Base-by-base conservation (phyloP, 1,140 invertebrate genomes). In the Prorops nasuta region DNA sequence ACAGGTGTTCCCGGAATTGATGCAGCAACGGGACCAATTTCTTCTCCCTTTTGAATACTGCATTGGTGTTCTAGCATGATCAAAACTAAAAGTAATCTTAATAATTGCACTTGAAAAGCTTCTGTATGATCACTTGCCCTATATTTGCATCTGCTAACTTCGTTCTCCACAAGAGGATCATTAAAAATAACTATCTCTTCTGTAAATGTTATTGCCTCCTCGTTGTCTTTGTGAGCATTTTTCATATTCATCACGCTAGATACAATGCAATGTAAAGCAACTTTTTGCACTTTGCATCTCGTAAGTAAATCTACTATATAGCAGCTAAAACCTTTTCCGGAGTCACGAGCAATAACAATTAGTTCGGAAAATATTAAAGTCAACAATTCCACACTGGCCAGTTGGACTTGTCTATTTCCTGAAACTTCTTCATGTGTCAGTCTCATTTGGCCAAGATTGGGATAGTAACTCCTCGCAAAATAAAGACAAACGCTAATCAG, bases 201-300 rank as follows among this genome's bases (percentile, higher is more conserved):
- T 1, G 91, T 90, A 60, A 94, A 87, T 2, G 87, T 88, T 35
- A 75, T 76, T 35, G 74, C 69, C 42, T 80, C 78, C 35, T 79
- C 74, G 43, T 78, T 79, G 2, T 74, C 67, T n/a, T 73, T 74
- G 22, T 75, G 67, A 6, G 61, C 72, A 45, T 68, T 76, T 28
- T 80, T 81, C 70, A 81, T 80, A 58, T 83, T 83, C 56, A 86
- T 79, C 2, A 94, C 90, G 18, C 86, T 89, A 6, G 90, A 87
- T 10, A 92, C 80, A 18, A 94, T 76, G 71, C 90, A 92, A 69
- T 93, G 90, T 24, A 96, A 78, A 19, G 92, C 78, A n/a, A 91
- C 87, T 70, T 94, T 93, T 74, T 95, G 92, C 18, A 95, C 81
- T 76, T 94, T 94, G 65, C 90, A 91, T 49, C 90, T 85, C 1